Conservation (phyloP, 2,113 vertebrate species). For the Mohoua ochrocephala region DNA sequence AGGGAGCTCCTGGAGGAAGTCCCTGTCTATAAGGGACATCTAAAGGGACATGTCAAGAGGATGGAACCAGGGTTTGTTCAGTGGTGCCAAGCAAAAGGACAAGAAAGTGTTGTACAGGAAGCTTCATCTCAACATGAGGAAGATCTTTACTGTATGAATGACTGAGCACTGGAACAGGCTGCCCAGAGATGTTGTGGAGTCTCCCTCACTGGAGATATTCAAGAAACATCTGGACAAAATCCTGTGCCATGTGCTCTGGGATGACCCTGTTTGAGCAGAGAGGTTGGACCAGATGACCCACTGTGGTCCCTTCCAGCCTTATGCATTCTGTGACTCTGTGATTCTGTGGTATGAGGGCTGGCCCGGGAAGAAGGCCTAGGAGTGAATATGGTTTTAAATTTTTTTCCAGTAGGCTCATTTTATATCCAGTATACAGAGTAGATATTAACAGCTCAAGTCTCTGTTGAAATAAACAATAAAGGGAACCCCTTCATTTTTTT, state of each 20-base stretch:
- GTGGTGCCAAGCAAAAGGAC: not conserved
- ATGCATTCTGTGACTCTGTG: not conserved
- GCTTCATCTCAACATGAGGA: not conserved
- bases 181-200: not conserved
- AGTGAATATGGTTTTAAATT: not conserved
- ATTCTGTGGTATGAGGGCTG: not conserved
- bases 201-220: not conserved
- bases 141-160: not conserved
- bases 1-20: not conserved
- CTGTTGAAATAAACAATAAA: not conserved
- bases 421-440: no score
- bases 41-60: not conserved
- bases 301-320: not conserved
- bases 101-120: not conserved
- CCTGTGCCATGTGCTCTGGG: not conserved
- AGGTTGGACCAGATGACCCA: not conserved
- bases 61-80: not conserved
- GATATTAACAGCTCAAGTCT: not conserved
- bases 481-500: not conserved
- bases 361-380: not conserved
- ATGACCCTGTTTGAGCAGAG: not conserved
- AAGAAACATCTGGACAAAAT: fast-evolving
- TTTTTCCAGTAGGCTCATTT: not conserved
- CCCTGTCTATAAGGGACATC: not conserved
- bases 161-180: not conserved